Evolutionary conservation across 2,113 vertebrate species (phyloP), one percentile per base, ranked within the genome.

Genomic region (Gavia stellata): DNA sequence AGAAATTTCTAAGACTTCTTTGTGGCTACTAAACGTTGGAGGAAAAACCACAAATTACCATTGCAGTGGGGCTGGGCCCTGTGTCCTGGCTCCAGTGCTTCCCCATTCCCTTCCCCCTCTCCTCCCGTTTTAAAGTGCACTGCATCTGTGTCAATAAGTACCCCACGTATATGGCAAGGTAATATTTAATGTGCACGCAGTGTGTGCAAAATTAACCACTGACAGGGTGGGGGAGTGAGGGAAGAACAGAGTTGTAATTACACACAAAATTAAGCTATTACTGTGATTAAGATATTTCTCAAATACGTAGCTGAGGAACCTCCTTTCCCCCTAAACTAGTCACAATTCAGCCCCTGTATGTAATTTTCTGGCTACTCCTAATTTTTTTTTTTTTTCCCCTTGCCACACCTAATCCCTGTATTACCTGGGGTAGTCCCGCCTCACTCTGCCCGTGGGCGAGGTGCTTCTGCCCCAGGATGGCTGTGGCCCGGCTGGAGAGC

Each of bases 31-130:
- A 97, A 98, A 99, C 97, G 97, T 98, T 97, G 97, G 98, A 98
- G 97, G 98, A 98, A 98, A 98, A 99, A 98, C 98, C 99, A 98
- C 99, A 99, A 99, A 99, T 99, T 99, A 99, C 98, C 98, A 98
- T 98, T 97, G 98, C 98, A 98, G 97, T 98, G 97, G 98, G 97
- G 96, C 97, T 98, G 98, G 97, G 96, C 97, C 78, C 98, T 97
- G 96, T 94, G 91, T 97, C 97, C 97, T 98, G 98, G 98, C 98
- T 98, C 96, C 95, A 94, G 87, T 72, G 94, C 88, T 88, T 96
- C 92, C 88, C 95, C 55, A 20, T 80, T 81, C 95, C 93, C 97
- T 92, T 45, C 74, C 74, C 82, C 87, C 74, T 88, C 88, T 81
- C 91, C 96, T 97, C 91, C 81, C 10, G 33, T 93, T 93, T 97